Evolutionary conservation across 2,888 invertebrate genomes (phyloP), one percentile per base, ranked within the genome.

Genomic region (Chelonus formosanus): DNA sequence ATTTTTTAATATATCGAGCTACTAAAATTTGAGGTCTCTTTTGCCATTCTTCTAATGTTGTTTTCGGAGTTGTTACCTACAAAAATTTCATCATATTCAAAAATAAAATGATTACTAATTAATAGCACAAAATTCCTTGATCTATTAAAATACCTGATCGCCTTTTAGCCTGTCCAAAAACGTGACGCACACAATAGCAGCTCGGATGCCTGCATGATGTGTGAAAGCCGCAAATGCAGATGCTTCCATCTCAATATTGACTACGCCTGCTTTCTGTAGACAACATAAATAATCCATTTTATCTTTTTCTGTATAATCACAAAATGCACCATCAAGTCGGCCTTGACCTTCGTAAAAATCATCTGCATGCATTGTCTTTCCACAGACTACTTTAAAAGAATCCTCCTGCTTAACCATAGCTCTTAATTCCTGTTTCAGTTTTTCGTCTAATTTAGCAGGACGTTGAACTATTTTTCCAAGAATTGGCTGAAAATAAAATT

Each of bases 301-400:
- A 71, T 98, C 97, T n/a, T 88, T 85, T 80, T 94, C 93, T 3
- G 90, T 90, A 85, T 95, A 97, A 76, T 97, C 96, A 84, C 98
- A 98, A 86, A 98, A 97, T 4, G 97, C 97, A 1, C 98, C 98
- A 84, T 98, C 98, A 72, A 97, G 85, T 50, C 98, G 90, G 20
- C 95, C 97, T 86, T 98, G 98, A 43, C 96, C 97, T 89, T 99
- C 98, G 84, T 98, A 99, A 84, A 99, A 99, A 84, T 98, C 98
- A 80, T 95, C 92, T 5, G 98, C 94, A 85, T 98, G 97, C 90
- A 98, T 91, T 0, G 98, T 99, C 81, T 93, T 95, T 56, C 98
- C 99, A 58, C 89, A 88, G 47, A 95, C 89, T 0, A 95, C 95
- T 62, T 95, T 92, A 81, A 94, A 96, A 0, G 94, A 94, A 80